These are phyloP conservation scores for Sarcoramphus papa DNA, from an alignment of 2,797 vertebrate genomes.

Conservation along the genomic window DNA sequence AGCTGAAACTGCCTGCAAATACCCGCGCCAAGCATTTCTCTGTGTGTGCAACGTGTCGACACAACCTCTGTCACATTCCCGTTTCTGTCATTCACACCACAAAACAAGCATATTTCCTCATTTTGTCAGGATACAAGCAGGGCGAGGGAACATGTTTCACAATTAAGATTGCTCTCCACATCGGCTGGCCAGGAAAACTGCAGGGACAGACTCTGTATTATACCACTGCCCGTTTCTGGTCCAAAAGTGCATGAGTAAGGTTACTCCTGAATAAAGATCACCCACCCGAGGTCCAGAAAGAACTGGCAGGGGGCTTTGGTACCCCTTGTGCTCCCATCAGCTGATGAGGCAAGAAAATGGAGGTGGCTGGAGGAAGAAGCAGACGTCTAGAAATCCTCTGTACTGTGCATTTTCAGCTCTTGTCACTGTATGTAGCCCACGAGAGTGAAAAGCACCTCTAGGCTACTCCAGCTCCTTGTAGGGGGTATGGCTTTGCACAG, in stretches of 20 bases:
- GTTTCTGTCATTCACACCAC: not conserved
- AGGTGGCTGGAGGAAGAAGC: slow-evolving; percentile 16
- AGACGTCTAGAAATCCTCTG: not conserved
- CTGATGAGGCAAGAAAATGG: not conserved
- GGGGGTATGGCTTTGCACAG: slow-evolving; percentile 4
- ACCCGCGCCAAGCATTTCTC: not conserved
- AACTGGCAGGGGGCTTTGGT: not conserved
- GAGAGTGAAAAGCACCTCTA: slow-evolving; percentile 35
- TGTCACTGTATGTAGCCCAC: not conserved
- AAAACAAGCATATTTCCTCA: not conserved
- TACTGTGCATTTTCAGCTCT: not conserved
- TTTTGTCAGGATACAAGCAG: not conserved
- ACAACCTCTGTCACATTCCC: not conserved
- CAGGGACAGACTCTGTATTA: not conserved
- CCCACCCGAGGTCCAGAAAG: not conserved
- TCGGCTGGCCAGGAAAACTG: not conserved
- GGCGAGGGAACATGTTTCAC: not conserved
- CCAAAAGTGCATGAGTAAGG: not conserved
- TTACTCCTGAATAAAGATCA: not conserved
- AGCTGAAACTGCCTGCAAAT: not conserved
- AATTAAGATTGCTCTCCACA: not conserved
- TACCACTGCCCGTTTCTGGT: not conserved
- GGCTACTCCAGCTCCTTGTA: slow-evolving; percentile 33
- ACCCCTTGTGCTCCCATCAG: not conserved
- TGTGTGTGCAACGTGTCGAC: not conserved